phyloP scores from a whole-genome alignment of 1,140 invertebrate genomes.

The Drosophila biarmipes region DNA sequence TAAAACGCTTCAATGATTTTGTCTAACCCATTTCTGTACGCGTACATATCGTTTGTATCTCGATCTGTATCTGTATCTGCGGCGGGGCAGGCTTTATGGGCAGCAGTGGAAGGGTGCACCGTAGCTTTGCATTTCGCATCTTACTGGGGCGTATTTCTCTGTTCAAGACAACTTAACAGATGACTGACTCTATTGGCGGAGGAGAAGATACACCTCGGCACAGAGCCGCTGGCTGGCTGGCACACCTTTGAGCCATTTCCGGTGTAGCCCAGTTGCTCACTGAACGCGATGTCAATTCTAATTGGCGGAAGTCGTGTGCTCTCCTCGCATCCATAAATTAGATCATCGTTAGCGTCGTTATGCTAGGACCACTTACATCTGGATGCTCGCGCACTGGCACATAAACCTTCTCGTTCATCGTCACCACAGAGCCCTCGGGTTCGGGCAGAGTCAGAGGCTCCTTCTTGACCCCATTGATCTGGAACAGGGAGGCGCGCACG shows the following conservation, averaged over 20 bases:
- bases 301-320: conserved; percentile 73
- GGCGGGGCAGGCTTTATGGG: conserved; percentile 4
- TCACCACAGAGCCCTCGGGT: conserved; percentile 94
- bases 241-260: conserved; percentile 80
- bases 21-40: conserved; percentile 67
- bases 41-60: conserved; percentile 6
- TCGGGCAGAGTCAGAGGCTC: conserved; percentile 97
- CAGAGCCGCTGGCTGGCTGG: conserved; percentile 24
- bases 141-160: conserved; percentile 37
- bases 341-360: conserved; percentile 58
- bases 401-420: conserved; percentile 99
- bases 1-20: conserved; percentile 81
- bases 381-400: conserved; percentile 99
- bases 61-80: conserved; percentile 8
- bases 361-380: conserved; percentile 93
- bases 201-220: conserved; percentile 40
- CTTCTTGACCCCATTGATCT: conserved; percentile 98
- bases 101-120: conserved; percentile 9
- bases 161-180: conserved; percentile 61
- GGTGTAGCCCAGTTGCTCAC: conserved; percentile 79
- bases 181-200: conserved; percentile 52
- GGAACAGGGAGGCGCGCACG: conserved; percentile 98
- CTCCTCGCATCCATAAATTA: conserved; percentile 76
- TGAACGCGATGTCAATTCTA: conserved; percentile 75
- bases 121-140: conserved; percentile 62